phyloP scores from a whole-genome alignment of 2,113 vertebrate genomes.

The Sinocyclocheilus maitianheensis region DNA sequence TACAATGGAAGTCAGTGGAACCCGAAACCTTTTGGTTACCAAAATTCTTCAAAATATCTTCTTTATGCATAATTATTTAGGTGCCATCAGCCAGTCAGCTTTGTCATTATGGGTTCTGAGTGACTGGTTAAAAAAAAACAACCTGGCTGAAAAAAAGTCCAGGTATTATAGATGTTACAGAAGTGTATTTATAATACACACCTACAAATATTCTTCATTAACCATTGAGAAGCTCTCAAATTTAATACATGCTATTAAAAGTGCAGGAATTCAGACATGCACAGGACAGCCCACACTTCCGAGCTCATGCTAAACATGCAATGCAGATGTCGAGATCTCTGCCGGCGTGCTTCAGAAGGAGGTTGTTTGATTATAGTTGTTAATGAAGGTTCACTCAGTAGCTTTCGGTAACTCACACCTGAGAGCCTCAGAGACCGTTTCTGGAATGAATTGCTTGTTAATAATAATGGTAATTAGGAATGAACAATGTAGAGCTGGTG shows the following conservation, averaged over 20 bases:
- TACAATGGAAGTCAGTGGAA: too few species aligned
- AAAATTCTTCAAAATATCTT: not conserved
- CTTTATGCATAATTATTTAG: not conserved
- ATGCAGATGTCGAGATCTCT: slow-evolving; percentile 2
- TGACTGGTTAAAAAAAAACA: not conserved
- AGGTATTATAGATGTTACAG: not conserved
- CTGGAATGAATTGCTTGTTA: slow-evolving; percentile 78
- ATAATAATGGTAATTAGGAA: slow-evolving; percentile 95
- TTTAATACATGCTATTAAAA: not conserved
- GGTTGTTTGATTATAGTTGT: slow-evolving; percentile 38
- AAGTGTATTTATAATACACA: not conserved
- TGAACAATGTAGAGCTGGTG: slow-evolving; percentile 88
- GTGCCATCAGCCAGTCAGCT: not conserved
- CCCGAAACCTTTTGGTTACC: too few species aligned
- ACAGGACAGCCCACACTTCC: not conserved
- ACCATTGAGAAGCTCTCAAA: not conserved
- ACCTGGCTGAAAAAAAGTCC: not conserved
- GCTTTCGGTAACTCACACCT: slow-evolving; percentile 56
- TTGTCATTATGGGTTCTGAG: not conserved
- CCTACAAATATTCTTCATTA: not conserved
- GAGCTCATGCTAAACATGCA: not conserved
- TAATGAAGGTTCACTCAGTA: slow-evolving; percentile 46
- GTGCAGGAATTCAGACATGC: not conserved
- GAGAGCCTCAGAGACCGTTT: slow-evolving; percentile 53
- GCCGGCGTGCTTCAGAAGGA: slow-evolving; percentile 8